Evolutionary conservation across 2,113 vertebrate species (phyloP), one percentile per base, ranked within the genome.

Genomic region (Micromys minutus): DNA sequence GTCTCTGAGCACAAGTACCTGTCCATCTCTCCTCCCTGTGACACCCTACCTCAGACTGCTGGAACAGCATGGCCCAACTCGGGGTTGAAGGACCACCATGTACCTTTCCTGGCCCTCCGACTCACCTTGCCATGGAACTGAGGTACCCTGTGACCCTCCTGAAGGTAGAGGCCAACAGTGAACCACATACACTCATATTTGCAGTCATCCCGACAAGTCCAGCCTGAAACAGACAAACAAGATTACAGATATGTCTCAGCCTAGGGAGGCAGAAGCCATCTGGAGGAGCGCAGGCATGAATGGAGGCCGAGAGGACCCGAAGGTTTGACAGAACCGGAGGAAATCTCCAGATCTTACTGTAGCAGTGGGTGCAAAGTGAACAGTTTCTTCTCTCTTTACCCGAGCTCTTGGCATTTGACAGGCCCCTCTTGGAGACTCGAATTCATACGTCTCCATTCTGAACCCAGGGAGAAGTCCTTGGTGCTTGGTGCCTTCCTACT

Each of bases 111-210:
- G 55, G 50, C 63, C 39, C 50, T 65, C 29, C 12, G 19, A 92
- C 98, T 93, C 63, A 99, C 99, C 99, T 99, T 99, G 87, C 99
- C 99, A 0, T 99, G 99, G 98, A 99, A 99, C 97, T 99, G 99
- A 24, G 99, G 99, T 84, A 99, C 98, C 36, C 95, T 97, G 98
- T 99, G 99, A 5, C 99, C 99, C 67, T 99, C 99, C 11, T 98
- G 99, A 94, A 99, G 98, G 97, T 99, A 99, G 36, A 99, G 98
- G 47, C 98, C 98, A 94, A 99, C 99, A 0, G 99, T 99, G 95
- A 98, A 96, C 99, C 99, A 99, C 99, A 99, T 99, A 97, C 99
- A 99, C 96, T 99, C 98, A 93, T 99, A 99, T 65, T 98, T 97
- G 96, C 99, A 99, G 97, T 99, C 99, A 0, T 99, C 99, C 0